Evolutionary conservation across 2,797 vertebrate genomes (phyloP).

Genomic region (Thunnus albacares): DNA sequence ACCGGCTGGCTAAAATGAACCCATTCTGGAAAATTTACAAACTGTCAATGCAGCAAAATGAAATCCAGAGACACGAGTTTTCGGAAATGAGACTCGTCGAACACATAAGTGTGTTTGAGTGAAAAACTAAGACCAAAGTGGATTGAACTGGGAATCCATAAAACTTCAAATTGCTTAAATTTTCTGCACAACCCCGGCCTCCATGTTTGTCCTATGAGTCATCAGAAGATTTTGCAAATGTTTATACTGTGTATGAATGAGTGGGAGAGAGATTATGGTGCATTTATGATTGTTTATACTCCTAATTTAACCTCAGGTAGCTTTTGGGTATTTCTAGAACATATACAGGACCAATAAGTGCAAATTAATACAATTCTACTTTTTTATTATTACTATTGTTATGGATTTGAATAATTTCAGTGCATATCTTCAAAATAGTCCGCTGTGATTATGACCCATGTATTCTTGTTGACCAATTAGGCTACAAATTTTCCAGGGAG

Average conservation of each 20-base stretch:
- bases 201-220: neutral
- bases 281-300: neutral
- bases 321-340: too few species aligned
- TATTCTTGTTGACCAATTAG: neutral
- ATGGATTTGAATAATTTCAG: conserved; percentile 1
- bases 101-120: neutral
- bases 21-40: neutral
- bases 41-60: conserved; percentile 11
- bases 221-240: neutral
- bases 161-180: conserved; percentile 6
- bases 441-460: neutral
- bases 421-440: neutral
- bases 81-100: neutral
- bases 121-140: neutral
- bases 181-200: neutral
- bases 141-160: neutral
- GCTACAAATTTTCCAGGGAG: neutral
- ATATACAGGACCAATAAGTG: neutral
- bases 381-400: neutral
- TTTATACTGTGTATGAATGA: neutral
- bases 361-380: conserved; percentile 3
- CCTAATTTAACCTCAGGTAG: neutral
- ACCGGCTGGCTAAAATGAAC: neutral
- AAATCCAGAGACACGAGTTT: conserved; percentile 13
- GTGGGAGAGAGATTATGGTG: neutral